These are phyloP conservation scores for Steinernema khuongi DNA, from an alignment of 1,140 invertebrate genomes.

Conservation along the genomic window DNA sequence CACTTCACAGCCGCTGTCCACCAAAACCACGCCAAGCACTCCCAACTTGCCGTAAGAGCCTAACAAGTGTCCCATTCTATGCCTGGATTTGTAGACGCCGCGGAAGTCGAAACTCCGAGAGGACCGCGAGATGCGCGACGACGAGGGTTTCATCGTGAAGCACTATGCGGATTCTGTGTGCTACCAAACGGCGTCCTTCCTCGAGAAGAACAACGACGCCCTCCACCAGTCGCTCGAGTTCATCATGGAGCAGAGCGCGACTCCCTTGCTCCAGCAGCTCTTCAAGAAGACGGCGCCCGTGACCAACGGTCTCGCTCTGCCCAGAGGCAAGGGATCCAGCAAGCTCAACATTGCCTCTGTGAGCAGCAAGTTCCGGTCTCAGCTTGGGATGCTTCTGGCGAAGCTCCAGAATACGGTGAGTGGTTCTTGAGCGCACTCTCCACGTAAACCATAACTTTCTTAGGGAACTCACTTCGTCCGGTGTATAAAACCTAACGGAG, in stretches of 20 bases:
- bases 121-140: conserved; percentile 83
- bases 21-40: conserved; percentile 72
- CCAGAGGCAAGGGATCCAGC: not conserved
- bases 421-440: not conserved
- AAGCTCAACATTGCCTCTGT: conserved; percentile 89
- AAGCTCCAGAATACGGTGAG: conserved; percentile 79
- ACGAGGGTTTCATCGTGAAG: conserved; percentile 89
- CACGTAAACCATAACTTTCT: conserved; percentile 26
- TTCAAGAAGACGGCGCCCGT: not conserved
- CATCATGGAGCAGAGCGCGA: conserved; percentile 37
- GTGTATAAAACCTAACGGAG: conserved; percentile 91
- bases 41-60: conserved; percentile 72
- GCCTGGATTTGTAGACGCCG: conserved; percentile 63
- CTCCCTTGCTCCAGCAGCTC: not conserved
- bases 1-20: conserved; percentile 91
- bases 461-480: conserved; percentile 91
- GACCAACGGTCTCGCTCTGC: not conserved
- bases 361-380: conserved; percentile 87
- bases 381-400: conserved; percentile 82
- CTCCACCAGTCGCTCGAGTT: conserved; percentile 82
- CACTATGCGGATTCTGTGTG: conserved; percentile 97
- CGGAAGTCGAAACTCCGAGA: conserved; percentile 82
- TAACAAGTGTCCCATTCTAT: not conserved
- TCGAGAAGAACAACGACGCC: conserved; percentile 97
- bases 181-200: conserved; percentile 85